phyloP scores from a whole-genome alignment of 1,140 invertebrate species.

The Cydia amplana region DNA sequence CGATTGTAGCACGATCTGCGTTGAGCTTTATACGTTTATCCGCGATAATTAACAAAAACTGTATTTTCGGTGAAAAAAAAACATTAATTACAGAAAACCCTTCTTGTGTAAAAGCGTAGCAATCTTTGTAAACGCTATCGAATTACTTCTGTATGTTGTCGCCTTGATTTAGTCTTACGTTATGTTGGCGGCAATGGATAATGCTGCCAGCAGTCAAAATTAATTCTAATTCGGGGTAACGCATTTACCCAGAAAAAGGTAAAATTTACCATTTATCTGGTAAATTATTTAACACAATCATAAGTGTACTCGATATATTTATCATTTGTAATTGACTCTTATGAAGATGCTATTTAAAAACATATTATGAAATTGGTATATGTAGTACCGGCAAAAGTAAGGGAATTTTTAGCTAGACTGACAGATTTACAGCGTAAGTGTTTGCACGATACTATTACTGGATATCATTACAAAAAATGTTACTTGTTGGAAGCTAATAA shows the following conservation, averaged over 20 bases:
- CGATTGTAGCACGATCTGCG: no score
- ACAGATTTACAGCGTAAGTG: not conserved
- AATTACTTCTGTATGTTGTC: not conserved
- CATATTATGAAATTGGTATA: not conserved
- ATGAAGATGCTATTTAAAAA: not conserved
- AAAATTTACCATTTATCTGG: no score
- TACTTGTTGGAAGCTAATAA: slow-evolving; percentile 5
- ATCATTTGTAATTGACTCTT: no score
- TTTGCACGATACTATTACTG: not conserved
- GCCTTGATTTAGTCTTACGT: not conserved
- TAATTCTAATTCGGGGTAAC: not conserved
- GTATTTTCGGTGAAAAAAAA: no score
- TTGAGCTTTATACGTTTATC: no score
- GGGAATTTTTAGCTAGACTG: not conserved
- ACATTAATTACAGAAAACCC: no score
- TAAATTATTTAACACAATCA: not conserved
- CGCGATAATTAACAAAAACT: no score
- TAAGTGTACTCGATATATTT: not conserved
- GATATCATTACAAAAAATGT: not conserved
- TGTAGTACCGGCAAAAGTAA: not conserved
- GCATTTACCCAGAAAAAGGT: not conserved
- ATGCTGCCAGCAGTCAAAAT: not conserved
- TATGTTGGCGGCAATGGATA: not conserved
- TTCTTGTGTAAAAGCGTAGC: not conserved
- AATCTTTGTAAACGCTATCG: slow-evolving; percentile 7